Evolutionary conservation across 2,113 vertebrate species (phyloP).

Genomic region (Dipodomys stephensi): DNA sequence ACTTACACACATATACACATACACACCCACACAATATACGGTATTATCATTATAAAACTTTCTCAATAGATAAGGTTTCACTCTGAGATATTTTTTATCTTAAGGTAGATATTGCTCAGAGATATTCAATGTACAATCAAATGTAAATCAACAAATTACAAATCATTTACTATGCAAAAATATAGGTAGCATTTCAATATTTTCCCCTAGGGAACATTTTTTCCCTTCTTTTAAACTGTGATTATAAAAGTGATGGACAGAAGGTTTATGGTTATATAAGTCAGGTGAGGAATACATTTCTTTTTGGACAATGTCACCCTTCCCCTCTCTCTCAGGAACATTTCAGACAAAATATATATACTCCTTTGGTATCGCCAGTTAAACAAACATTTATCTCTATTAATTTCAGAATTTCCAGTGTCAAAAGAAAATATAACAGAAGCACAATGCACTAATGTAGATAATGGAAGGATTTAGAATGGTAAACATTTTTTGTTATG

Average conservation of each 20-base stretch:
- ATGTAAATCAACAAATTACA: background rate
- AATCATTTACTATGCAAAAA: background rate
- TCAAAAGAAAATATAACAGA: background rate
- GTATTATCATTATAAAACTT: background rate
- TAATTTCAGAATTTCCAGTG: background rate
- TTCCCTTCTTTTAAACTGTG: background rate
- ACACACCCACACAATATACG: too few species aligned
- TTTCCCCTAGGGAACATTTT: background rate
- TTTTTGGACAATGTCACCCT: too few species aligned
- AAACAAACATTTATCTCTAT: background rate
- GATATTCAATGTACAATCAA: background rate
- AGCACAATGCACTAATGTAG: too few species aligned
- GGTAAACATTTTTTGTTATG: background rate
- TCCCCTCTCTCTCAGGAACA: too few species aligned
- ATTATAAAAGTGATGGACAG: too few species aligned
- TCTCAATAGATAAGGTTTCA: background rate
- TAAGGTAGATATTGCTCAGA: background rate
- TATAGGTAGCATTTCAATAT: background rate
- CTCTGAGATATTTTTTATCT: background rate
- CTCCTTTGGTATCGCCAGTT: background rate
- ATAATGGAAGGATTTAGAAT: too few species aligned
- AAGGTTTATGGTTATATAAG: too few species aligned
- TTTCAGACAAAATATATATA: background rate
- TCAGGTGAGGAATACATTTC: too few species aligned
- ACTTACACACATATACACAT: too few species aligned